Conservation (phyloP, 2,888 invertebrate genomes). For the Amaurobius ferox region DNA sequence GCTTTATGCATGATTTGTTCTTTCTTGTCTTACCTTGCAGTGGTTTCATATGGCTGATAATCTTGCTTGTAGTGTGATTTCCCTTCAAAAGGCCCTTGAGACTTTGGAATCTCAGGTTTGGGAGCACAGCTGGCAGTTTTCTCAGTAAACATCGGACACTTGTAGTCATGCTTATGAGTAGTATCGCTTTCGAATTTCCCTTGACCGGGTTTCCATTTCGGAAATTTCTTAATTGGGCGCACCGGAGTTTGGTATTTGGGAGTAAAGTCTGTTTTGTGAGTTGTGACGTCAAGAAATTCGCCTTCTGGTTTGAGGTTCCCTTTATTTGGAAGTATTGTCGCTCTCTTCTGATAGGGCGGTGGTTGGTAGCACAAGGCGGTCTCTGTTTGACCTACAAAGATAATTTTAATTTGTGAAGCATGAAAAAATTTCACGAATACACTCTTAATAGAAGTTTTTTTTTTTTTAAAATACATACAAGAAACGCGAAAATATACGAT, state of each 20-base stretch:
- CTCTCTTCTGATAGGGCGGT: slow-evolving; percentile 19
- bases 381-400: slow-evolving; percentile 32
- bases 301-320: slow-evolving; percentile 22
- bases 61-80: slow-evolving; percentile 52
- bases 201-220: slow-evolving; percentile 27
- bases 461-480: no score
- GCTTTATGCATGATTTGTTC: no score
- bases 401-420: no score
- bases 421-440: no score
- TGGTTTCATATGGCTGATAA: slow-evolving; percentile 22
- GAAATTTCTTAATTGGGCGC: slow-evolving; percentile 1
- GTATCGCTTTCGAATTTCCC: slow-evolving; percentile 41
- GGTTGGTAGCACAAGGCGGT: slow-evolving; percentile 24
- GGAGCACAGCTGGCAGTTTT: neutral
- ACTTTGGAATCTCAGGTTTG: neutral
- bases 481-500: no score
- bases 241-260: slow-evolving; percentile 20
- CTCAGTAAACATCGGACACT: neutral
- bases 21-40: slow-evolving; percentile 23
- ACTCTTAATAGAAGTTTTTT: no score
- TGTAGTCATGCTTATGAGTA: slow-evolving; percentile 50
- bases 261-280: slow-evolving; percentile 40
- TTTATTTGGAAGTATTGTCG: neutral
- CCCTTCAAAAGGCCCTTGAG: slow-evolving; percentile 28
- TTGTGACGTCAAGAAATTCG: slow-evolving; percentile 27